Percentiles rank a stretch among this genome's conserved stretches.
Conservation (phyloP, 92 coral and sea anemone species). For the Palythoa heliodiscus region DNA sequence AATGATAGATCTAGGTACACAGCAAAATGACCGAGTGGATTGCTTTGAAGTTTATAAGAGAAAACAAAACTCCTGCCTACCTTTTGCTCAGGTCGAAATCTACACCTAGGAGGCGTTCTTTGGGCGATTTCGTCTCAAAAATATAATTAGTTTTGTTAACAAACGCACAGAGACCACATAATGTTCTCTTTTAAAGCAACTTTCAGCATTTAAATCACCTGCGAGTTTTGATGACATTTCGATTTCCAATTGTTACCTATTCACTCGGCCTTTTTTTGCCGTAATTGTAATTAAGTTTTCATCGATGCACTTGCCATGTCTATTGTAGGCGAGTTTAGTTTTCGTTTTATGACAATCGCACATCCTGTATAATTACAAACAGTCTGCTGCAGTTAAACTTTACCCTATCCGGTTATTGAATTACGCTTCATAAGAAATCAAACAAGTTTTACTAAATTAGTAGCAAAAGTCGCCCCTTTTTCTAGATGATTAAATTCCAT, state of each 20-base stretch:
- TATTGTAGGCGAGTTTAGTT: conserved; percentile 75
- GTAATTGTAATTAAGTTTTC: conserved; percentile 79
- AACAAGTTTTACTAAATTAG: conserved; percentile 62
- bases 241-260: conserved; percentile 84
- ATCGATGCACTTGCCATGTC: conserved; percentile 70
- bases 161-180: conserved; percentile 53
- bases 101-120: neutral
- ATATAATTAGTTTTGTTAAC: conserved; percentile 30
- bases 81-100: conserved; percentile 12
- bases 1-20: conserved; percentile 56
- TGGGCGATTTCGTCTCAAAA: conserved; percentile 9
- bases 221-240: conserved; percentile 76
- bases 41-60: conserved; percentile 20
- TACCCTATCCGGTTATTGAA: conserved; percentile 73
- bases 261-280: conserved; percentile 83
- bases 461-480: conserved; percentile 49
- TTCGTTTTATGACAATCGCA: conserved; percentile 58
- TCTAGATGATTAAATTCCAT: conserved; percentile 63
- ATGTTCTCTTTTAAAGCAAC: conserved; percentile 73
- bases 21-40: conserved; percentile 53
- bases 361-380: conserved; percentile 82
- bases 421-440: conserved; percentile 63
- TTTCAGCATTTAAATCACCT: conserved; percentile 73
- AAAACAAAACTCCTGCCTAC: neutral
- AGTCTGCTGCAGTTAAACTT: conserved; percentile 43